Evolutionary conservation across 2,888 invertebrate genomes (phyloP).

Genomic region (Diarsia rubi): DNA sequence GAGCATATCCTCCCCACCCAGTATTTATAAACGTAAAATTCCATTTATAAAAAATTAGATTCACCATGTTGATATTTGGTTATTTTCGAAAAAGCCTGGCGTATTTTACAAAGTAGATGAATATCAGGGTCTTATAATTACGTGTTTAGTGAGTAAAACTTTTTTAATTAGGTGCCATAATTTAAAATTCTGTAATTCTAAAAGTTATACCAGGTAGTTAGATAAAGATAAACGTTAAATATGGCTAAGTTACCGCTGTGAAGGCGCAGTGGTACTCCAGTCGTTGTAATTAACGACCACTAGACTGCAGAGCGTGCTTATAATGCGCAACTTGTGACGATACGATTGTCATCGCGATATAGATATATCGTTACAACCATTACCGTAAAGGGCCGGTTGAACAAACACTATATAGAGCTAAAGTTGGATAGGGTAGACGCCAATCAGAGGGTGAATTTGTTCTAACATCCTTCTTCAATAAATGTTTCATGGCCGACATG

Average conservation of each 20-base stretch:
- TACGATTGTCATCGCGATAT: constrained; percentile 28
- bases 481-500: constrained; percentile 23
- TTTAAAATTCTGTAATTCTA: constrained; percentile 72
- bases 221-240: constrained; percentile 67
- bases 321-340: constrained; percentile 33
- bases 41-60: constrained; percentile 6
- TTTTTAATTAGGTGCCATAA: constrained; percentile 78
- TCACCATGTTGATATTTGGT: constrained; percentile 23
- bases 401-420: neutral
- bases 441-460: constrained; percentile 5
- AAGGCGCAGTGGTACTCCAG: constrained; percentile 41
- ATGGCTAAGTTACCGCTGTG: constrained; percentile 61
- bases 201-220: constrained; percentile 72
- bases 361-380: constrained; percentile 5
- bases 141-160: constrained; percentile 79
- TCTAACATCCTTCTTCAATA: constrained; percentile 18
- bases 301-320: constrained; percentile 52
- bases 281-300: constrained; percentile 54
- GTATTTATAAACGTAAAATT: constrained; percentile 12
- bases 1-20: neutral
- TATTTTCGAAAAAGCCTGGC: constrained; percentile 58
- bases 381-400: neutral
- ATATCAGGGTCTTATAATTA: constrained; percentile 85
- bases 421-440: constrained; percentile 8
- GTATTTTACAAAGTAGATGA: constrained; percentile 78